Evolutionary conservation across 2,888 invertebrate genomes (phyloP).

Genomic region (Cartodere bifasciata): DNA sequence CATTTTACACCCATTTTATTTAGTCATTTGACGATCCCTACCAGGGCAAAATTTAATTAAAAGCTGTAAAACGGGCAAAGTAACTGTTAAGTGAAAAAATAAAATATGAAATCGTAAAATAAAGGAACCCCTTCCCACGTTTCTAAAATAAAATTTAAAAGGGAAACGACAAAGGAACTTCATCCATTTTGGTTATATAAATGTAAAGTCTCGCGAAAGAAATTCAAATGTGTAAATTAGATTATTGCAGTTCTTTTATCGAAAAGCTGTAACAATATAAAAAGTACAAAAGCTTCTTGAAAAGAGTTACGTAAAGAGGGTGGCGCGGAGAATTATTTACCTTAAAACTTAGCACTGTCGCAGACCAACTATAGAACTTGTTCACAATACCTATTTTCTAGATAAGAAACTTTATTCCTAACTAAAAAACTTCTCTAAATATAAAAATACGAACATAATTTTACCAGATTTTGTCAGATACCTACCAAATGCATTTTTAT

Average conservation of each 20-base stretch:
- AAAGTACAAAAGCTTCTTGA: conserved; percentile 27
- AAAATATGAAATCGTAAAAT: conserved; percentile 32
- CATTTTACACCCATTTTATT: too few species aligned
- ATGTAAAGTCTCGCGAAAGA: conserved; percentile 32
- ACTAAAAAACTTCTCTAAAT: too few species aligned
- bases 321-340: conserved; percentile 24
- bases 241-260: conserved; percentile 35
- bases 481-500: too few species aligned
- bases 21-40: too few species aligned
- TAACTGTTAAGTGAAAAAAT: conserved; percentile 24
- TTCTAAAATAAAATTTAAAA: conserved; percentile 30
- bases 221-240: conserved; percentile 36
- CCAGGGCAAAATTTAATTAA: too few species aligned
- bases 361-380: conserved; percentile 19
- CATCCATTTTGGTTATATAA: conserved; percentile 33
- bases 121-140: conserved; percentile 20
- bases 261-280: conserved; percentile 31
- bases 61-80: too few species aligned
- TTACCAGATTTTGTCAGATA: too few species aligned
- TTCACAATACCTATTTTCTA: too few species aligned
- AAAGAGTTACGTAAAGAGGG: conserved; percentile 29
- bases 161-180: conserved; percentile 31
- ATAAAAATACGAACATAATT: too few species aligned
- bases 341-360: conserved; percentile 24
- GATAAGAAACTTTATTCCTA: too few species aligned